Base-by-base conservation (phyloP, 2,888 invertebrate species). In the Galeopsomyia nigrocyanea region DNA sequence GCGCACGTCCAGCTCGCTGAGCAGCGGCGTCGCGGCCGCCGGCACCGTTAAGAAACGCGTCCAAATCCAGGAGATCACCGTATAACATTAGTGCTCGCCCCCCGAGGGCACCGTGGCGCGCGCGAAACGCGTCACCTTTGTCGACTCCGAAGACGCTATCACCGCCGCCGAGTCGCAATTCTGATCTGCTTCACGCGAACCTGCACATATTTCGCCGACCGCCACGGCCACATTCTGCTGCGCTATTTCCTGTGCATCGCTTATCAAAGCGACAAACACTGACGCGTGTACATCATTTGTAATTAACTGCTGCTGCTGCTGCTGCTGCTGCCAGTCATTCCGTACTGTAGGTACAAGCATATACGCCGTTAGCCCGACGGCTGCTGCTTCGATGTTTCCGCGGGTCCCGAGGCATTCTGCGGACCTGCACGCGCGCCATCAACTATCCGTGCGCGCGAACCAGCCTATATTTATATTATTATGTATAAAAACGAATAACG, bases 31-130 rank as follows among this genome's bases (percentile, higher is more conserved):
- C 6, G 66, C 75, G 64, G 80, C 79, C 67, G 78, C 81, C 81
- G 79, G 80, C 76, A 79, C 84, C 31, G 88, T 92, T 78, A 93
- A 93, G 87, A 94, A 93, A 86, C 90, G 93, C 82, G 93, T 93
- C 73, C 93, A 93, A 87, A 93, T 93, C 79, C 93, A 93, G 87
- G 93, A 94, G 87, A 93, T 93, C 85, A 92, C 93, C 73, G 93
- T 94, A 84, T 93, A 92, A 91, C 86, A 84, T 86, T 86, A 86
- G 86, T 84, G 85, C 82, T 85, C 85, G 85, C 84, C 85, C 84
- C 83, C 79, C 57, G 82, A 83, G 84, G 85, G 86, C 84, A 82
- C 81, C 81, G 73, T 77, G 62, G 82, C 76, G 71, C 71, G 77
- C 71, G 76, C 82, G 67, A 76, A 86, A 79, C 83, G 84, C 78